These are phyloP conservation scores for Pyrochroa serraticornis DNA, from an alignment of 2,888 invertebrate species.

Conservation along the genomic window DNA sequence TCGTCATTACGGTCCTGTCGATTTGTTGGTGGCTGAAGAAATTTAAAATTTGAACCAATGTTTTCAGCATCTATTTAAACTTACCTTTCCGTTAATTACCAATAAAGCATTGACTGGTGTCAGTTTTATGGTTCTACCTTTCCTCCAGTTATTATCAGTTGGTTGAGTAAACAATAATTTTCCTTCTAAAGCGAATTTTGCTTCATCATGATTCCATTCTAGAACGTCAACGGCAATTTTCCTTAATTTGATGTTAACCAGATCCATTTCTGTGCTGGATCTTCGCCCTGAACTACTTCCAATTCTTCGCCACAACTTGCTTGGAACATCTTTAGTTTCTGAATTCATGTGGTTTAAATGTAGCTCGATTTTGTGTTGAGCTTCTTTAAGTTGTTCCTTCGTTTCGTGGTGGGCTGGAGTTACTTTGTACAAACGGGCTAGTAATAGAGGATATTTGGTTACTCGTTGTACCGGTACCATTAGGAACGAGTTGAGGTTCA, in stretches of 20 bases:
- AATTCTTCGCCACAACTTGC: conserved; percentile 88
- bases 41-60: conserved; percentile 3
- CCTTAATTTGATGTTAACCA: conserved; percentile 86
- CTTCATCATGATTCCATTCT: conserved; percentile 94
- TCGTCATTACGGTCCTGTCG: conserved; percentile 42
- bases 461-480: conserved; percentile 98
- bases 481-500: conserved; percentile 97
- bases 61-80: conserved; percentile 3
- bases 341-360: conserved; percentile 94
- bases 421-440: conserved; percentile 88
- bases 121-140: conserved; percentile 87
- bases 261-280: conserved; percentile 82
- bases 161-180: conserved; percentile 87
- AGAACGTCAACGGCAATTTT: conserved; percentile 93
- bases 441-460: conserved; percentile 92
- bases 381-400: conserved; percentile 81
- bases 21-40: conserved; percentile 26
- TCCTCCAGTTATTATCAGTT: conserved; percentile 89
- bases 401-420: conserved; percentile 84
- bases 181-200: conserved; percentile 89
- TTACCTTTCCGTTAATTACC: conserved; percentile 90
- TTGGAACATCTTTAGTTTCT: conserved; percentile 88
- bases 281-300: conserved; percentile 73
- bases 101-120: conserved; percentile 87
- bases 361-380: conserved; percentile 91